Conservation (phyloP, 2,113 vertebrate species). For the Gila orcuttii region DNA sequence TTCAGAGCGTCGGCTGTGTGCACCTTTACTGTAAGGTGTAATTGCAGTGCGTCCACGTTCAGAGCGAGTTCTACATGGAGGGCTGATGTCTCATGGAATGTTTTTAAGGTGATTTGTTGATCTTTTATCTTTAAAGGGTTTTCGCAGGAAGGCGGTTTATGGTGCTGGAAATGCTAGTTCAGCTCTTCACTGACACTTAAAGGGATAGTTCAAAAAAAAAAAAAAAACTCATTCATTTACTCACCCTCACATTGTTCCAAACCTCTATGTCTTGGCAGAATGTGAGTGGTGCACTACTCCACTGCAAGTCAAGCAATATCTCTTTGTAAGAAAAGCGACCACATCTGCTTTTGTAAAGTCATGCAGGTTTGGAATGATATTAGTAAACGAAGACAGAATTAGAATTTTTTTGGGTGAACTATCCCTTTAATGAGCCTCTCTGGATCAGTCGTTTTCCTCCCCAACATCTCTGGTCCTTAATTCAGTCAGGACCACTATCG, state of each 20-base stretch:
- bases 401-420: not conserved
- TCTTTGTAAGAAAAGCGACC: not conserved
- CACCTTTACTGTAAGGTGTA: constrained; percentile 23
- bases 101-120: constrained; percentile 17
- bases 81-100: constrained; percentile 16
- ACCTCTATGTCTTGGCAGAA: not conserved
- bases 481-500: no score
- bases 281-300: not conserved
- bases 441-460: not conserved
- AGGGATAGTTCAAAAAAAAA: not conserved
- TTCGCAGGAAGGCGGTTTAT: constrained; percentile 11
- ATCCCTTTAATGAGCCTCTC: not conserved
- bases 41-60: not conserved
- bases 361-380: not conserved
- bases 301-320: not conserved
- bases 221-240: not conserved
- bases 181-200: not conserved
- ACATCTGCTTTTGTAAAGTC: not conserved
- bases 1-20: not conserved
- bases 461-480: not conserved
- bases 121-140: constrained; percentile 21
- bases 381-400: not conserved
- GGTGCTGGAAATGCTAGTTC: not conserved
- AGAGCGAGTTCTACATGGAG: not conserved
- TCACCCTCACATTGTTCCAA: no score